Percentiles rank a stretch among this genome's conserved stretches.
Evolutionary conservation across 2,797 vertebrate genomes (phyloP).

Genomic region (Pangasius mekongensis): DNA sequence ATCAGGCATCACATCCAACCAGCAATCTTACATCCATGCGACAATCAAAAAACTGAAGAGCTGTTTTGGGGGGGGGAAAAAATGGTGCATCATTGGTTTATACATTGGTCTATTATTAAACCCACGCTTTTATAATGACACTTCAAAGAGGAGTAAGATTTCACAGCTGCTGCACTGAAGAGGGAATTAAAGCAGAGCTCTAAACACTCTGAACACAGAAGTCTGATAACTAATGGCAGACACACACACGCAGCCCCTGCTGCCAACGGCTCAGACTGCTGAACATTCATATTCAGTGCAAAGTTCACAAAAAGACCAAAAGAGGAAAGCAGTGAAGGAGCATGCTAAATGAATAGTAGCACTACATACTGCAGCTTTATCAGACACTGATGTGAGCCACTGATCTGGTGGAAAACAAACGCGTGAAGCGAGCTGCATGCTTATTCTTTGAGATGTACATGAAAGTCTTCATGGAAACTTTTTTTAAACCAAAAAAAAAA

Average conservation of each 20-base stretch:
- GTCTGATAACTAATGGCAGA: not conserved
- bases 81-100: not conserved
- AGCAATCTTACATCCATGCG: not conserved
- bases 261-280: not conserved
- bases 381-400: not conserved
- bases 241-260: not conserved
- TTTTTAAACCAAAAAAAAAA: not conserved
- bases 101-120: constrained; percentile 13
- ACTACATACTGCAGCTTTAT: not conserved
- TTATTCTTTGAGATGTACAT: not conserved
- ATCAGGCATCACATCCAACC: not conserved
- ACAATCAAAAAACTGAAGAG: not conserved
- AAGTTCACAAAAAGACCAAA: constrained; percentile 10
- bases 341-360: not conserved
- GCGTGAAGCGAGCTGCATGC: not conserved
- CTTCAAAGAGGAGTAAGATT: not conserved
- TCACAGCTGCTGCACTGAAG: constrained; percentile 6
- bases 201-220: constrained; percentile 1
- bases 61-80: not conserved
- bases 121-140: constrained; percentile 9
- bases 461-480: not conserved
- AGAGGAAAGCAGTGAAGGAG: not conserved
- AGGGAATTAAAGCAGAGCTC: constrained; percentile 7
- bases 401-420: not conserved
- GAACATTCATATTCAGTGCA: not conserved